These are phyloP conservation scores for Dromococcyx pavoninus DNA, from an alignment of 2,797 vertebrate genomes.

Conservation along the genomic window DNA sequence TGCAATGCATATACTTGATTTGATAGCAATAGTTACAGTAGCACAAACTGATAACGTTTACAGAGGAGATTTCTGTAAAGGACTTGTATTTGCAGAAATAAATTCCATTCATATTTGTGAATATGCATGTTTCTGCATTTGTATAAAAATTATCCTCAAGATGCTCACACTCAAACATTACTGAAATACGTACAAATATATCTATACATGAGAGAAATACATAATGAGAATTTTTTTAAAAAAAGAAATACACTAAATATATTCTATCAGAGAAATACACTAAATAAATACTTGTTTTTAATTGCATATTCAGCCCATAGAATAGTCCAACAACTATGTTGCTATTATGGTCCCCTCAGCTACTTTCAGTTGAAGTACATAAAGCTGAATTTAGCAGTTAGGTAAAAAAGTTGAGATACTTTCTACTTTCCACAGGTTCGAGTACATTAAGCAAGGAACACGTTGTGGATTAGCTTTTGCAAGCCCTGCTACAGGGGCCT, in stretches of 20 bases:
- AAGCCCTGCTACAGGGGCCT: background rate
- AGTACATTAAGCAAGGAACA: background rate
- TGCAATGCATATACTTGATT: background rate
- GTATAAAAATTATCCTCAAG: background rate
- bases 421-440: background rate
- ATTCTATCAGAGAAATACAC: background rate
- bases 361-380: background rate
- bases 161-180: background rate
- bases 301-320: background rate
- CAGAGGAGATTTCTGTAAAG: background rate
- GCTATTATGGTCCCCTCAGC: background rate
- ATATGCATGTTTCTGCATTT: background rate
- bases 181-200: background rate
- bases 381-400: background rate
- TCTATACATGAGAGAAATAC: background rate
- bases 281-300: background rate
- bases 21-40: background rate
- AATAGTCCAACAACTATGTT: background rate
- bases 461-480: background rate
- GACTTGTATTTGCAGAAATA: background rate
- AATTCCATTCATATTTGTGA: background rate
- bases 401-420: background rate
- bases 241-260: background rate
- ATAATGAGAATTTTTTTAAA: background rate
- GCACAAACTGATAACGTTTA: background rate